Evolutionary conservation across 2,888 invertebrate genomes (phyloP), one percentile per base, ranked within the genome.

Genomic region (Piscicola geometra): DNA sequence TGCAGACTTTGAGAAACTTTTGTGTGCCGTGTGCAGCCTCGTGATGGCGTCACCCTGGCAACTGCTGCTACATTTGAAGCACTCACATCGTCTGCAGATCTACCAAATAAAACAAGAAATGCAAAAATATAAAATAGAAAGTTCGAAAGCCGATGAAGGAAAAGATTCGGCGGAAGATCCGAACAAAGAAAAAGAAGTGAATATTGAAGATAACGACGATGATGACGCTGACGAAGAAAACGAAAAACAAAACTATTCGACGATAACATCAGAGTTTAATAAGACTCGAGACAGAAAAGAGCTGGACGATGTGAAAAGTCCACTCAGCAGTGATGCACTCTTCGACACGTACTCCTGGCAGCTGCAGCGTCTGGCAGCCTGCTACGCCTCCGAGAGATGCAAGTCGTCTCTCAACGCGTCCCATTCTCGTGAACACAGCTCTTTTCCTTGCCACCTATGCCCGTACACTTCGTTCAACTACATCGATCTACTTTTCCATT

Each of bases 61-160:
- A 32, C 52, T 73, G 28, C 30, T 73, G 35, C 73, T 35, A 35
- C 73, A 73, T 33, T 21, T 73, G 33, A 52, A 73, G 36, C 28
- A 36, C n/a, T 25, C n/a, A 30, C 73, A 73, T 56, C 32, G 56
- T 15, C 33, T 73, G n/a, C 28, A 60, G 2, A 73, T 73, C 35
- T 73, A 35, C 73, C 52, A 60, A 52, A 73, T 0, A 12, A 21
- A 56, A 21, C 60, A 56, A 21, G 60, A 25, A 56, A 56, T 18
- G 3, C 12, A 47, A 15, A 21, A 47, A n/a, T n/a, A n/a, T n/a
- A n/a, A n/a, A n/a, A n/a, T n/a, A n/a, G n/a, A n/a, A n/a, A n/a
- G n/a, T n/a, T n/a, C n/a, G n/a, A 41, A 41, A 15, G 15, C 41
- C 9, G 60, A 56, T 25, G 60, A 56, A 56, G n/a, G n/a, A 21